Evolutionary conservation across 2,797 vertebrate species (phyloP).

Genomic region (Pelobates cultripes): DNA sequence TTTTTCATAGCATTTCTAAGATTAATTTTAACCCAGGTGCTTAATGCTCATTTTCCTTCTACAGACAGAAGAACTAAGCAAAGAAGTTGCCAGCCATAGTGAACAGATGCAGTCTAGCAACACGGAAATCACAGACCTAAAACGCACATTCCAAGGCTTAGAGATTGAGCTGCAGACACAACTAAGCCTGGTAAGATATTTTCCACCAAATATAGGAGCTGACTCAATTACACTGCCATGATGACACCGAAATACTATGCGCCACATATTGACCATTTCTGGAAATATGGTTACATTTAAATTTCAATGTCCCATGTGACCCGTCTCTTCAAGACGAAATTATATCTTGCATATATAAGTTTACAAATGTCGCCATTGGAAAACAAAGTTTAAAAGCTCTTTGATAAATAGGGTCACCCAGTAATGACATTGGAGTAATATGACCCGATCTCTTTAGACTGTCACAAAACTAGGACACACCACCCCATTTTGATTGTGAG

Average conservation of each 20-base stretch:
- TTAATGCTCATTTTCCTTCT: not conserved
- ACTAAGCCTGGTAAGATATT: slow-evolving; percentile 82
- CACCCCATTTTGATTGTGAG: too few relatives aligned
- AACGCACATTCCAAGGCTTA: slow-evolving; percentile 82
- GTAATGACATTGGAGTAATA: too few relatives aligned
- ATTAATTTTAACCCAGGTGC: not conserved
- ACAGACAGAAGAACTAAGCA: slow-evolving; percentile 82
- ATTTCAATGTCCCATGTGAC: too few relatives aligned
- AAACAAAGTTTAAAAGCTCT: too few relatives aligned
- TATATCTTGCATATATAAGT: too few relatives aligned
- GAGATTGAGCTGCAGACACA: slow-evolving; percentile 89
- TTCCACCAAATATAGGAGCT: not conserved
- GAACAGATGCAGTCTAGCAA: slow-evolving; percentile 74
- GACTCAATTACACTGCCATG: not conserved
- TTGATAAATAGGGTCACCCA: too few relatives aligned
- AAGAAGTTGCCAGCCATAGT: slow-evolving; percentile 73
- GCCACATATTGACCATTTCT: too few relatives aligned
- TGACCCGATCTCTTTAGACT: too few relatives aligned
- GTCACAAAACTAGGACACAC: too few relatives aligned
- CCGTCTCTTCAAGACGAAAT: too few relatives aligned
- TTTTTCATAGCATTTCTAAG: not conserved
- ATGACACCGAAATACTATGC: not conserved
- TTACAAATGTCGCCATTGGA: too few relatives aligned
- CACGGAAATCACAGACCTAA: slow-evolving; percentile 81
- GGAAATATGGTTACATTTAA: too few relatives aligned